phyloP scores from a whole-genome alignment of 2,888 invertebrate genomes.

The Latheticus oryzae region DNA sequence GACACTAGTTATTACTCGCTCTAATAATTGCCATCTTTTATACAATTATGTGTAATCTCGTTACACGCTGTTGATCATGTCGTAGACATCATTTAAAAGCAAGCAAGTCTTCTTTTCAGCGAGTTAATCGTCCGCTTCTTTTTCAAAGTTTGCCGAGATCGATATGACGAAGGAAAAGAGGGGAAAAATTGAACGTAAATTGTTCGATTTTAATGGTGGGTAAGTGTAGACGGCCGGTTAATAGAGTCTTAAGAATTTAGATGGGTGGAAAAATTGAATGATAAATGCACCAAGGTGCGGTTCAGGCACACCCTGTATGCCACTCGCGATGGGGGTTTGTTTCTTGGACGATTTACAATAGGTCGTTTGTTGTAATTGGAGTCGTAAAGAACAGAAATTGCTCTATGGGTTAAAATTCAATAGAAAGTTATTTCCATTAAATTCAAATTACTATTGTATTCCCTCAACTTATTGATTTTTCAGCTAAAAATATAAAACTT shows the following conservation, averaged over 20 bases:
- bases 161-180: not conserved
- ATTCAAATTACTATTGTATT: no score
- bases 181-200: not conserved
- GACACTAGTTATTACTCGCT: slow-evolving; percentile 7
- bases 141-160: slow-evolving; percentile 1
- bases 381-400: slow-evolving; percentile 13
- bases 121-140: slow-evolving; percentile 19
- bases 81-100: slow-evolving; percentile 12
- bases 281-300: slow-evolving; percentile 17
- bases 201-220: no score
- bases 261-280: no score
- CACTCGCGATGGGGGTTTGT: slow-evolving; percentile 22
- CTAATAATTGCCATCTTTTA: slow-evolving; percentile 17
- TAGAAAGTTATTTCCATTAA: no score
- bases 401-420: no score
- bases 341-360: slow-evolving; percentile 3
- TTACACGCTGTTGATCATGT: slow-evolving; percentile 14
- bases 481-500: no score
- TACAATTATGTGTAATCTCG: slow-evolving; percentile 24
- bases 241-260: no score
- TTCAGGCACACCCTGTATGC: slow-evolving; percentile 18
- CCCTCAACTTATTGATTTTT: no score
- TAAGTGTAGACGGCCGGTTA: no score
- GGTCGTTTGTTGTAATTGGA: slow-evolving; percentile 18
- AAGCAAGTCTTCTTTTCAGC: slow-evolving; percentile 13